Evolutionary conservation across 2,797 vertebrate species (phyloP).

Genomic region (Huso huso): DNA sequence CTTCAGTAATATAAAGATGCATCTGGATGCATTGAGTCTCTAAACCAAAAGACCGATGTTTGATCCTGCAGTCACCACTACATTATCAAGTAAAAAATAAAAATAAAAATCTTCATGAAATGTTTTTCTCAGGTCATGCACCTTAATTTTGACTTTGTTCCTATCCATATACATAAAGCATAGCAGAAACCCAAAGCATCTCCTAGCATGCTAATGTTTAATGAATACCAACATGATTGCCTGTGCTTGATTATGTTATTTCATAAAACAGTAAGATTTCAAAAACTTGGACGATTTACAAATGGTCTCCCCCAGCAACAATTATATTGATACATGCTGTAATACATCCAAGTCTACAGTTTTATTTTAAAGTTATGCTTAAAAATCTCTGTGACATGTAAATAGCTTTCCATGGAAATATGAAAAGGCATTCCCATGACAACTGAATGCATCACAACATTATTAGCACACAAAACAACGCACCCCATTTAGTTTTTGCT

Average conservation of each 20-base stretch:
- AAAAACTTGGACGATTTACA: conserved; percentile 8
- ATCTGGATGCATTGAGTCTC: too few relatives aligned
- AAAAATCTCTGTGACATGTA: conserved; percentile 2
- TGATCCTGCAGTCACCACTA: too few relatives aligned
- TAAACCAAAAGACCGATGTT: too few relatives aligned
- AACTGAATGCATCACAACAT: conserved; percentile 19
- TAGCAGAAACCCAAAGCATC: too few relatives aligned
- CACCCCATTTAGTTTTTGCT: conserved; percentile 6
- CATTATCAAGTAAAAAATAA: too few relatives aligned
- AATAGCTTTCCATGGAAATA: conserved; percentile 5
- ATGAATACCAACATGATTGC: conserved; percentile 14
- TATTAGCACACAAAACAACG: conserved; percentile 9
- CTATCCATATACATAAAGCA: too few relatives aligned
- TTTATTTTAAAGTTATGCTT: conserved; percentile 4
- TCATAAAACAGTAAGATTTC: neutral
- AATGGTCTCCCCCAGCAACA: conserved; percentile 6
- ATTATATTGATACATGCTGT: conserved; percentile 5
- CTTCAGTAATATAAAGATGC: too few relatives aligned
- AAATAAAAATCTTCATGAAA: too few relatives aligned
- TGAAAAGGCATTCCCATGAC: conserved; percentile 14
- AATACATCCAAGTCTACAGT: conserved; percentile 13
- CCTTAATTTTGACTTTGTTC: too few relatives aligned
- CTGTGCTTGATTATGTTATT: neutral
- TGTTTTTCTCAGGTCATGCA: too few relatives aligned
- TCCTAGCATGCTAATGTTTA: neutral